Base-by-base conservation (phyloP, 2,113 vertebrate species). In the Scopus umbretta region DNA sequence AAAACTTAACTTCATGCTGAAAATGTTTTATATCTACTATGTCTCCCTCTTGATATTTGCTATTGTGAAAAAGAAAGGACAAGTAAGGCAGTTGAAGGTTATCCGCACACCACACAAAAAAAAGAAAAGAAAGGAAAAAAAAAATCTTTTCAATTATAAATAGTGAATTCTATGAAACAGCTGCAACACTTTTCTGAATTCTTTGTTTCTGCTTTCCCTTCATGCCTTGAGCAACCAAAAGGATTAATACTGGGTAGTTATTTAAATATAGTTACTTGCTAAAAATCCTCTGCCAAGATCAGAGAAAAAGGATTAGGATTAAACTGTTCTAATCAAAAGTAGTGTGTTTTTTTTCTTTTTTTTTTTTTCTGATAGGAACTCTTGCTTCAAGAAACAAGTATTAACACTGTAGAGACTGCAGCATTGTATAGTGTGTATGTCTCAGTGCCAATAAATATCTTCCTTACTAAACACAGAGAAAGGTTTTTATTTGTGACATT, bases 241-340 rank as follows among this genome's bases (percentile, higher is more conserved):
- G 98, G 98, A 99, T 99, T 99, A 99, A 98, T 98, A 98, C 97
- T 98, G 95, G 98, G 94, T 97, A 98, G 96, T 98, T 98, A 99
- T 99, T 99, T 99, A 98, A 98, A 98, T 98, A 98, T 96, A 98
- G 98, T 98, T 98, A 97, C 98, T 98, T 97, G 97, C 96, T 98
- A 97, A 97, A 97, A 98, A 98, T 98, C 93, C 96, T 98, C 97
- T 98, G 97, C 96, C 96, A 98, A 98, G 98, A 99, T 99, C 98
- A 98, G 98, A 98, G 98, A 98, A 98, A 98, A 94, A 65, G 98
- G 98, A 99, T 99, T 99, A 98, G 96, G 97, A 97, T 98, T 98
- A 98, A 98, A 98, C 97, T 96, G 92, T 96, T 97, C 95, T 98
- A 98, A 98, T 98, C 96, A 98, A 96, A 94, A 92, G 66, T 90